Evolutionary conservation across 2,797 vertebrate genomes (phyloP).

Genomic region (Saxicola maurus): DNA sequence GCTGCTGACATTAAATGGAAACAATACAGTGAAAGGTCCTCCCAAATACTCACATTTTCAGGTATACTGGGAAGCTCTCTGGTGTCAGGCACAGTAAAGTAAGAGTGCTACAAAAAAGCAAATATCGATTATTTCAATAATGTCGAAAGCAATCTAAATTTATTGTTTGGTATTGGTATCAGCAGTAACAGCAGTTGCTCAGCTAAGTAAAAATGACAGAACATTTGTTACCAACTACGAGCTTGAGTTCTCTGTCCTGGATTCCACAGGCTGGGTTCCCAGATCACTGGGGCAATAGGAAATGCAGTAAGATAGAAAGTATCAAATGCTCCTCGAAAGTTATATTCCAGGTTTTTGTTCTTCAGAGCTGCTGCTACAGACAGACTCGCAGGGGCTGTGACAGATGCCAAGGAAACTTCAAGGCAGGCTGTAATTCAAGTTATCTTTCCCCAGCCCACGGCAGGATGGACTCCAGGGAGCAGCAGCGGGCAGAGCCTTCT

Average conservation of each 20-base stretch:
- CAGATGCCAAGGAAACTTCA: neutral
- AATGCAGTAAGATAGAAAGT: neutral
- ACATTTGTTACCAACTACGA: neutral
- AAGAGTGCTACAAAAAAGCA: slow-evolving; percentile 83
- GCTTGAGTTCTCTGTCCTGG: neutral
- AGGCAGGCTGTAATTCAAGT: neutral
- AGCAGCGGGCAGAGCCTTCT: neutral
- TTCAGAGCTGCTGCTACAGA: neutral
- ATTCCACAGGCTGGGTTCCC: neutral
- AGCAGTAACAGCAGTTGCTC: neutral
- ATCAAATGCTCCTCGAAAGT: neutral
- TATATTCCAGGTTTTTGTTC: neutral
- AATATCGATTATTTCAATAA: slow-evolving; percentile 25
- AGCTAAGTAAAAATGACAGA: neutral
- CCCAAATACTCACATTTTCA: slow-evolving; percentile 88
- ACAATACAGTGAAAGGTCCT: neutral
- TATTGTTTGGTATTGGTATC: neutral
- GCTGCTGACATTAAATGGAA: neutral
- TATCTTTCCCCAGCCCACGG: neutral
- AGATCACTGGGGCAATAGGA: neutral
- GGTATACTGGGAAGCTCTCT: slow-evolving; percentile 94
- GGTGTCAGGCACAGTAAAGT: slow-evolving; percentile 92
- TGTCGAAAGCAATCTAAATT: neutral
- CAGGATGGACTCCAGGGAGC: neutral
- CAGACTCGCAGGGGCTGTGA: neutral